Conservation (phyloP, 2,113 vertebrate species). For the Sinocyclocheilus maitianheensis region DNA sequence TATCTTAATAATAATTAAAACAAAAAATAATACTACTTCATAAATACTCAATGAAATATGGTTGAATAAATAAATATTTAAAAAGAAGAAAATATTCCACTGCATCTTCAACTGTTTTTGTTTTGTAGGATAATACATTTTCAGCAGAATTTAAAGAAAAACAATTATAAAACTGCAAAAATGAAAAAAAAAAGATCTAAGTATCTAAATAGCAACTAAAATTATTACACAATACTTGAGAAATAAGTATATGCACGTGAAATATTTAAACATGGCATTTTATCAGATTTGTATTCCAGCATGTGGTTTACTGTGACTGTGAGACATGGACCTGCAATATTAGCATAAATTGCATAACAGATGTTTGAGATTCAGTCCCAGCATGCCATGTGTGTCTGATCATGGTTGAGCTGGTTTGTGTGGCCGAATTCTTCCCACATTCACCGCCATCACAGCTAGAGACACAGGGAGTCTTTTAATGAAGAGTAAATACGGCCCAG, state of each 20-base stretch:
- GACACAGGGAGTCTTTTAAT: constrained; percentile 41
- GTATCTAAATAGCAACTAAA: no score
- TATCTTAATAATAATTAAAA: not conserved
- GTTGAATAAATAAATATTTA: not conserved
- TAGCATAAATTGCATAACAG: constrained; percentile 24
- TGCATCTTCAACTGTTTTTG: no score
- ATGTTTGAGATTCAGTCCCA: constrained; percentile 31
- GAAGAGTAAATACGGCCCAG: constrained; percentile 45
- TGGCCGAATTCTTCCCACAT: not conserved
- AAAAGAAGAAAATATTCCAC: no score
- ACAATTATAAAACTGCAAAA: no score
- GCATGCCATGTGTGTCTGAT: constrained; percentile 6
- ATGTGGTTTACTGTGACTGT: not conserved
- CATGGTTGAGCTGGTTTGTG: constrained; percentile 5
- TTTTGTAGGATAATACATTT: no score
- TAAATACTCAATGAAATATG: not conserved
- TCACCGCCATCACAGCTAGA: constrained; percentile 18
- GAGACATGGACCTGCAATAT: constrained; percentile 3
- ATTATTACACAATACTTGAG: no score
- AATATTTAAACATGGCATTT: not conserved
- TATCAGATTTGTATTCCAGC: not conserved
- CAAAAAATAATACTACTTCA: not conserved
- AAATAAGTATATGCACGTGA: no score
- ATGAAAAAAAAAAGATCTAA: no score
- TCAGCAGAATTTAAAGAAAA: no score